phyloP scores from a whole-genome alignment of 1,140 invertebrate species.

The Drosophila paulistorum region DNA sequence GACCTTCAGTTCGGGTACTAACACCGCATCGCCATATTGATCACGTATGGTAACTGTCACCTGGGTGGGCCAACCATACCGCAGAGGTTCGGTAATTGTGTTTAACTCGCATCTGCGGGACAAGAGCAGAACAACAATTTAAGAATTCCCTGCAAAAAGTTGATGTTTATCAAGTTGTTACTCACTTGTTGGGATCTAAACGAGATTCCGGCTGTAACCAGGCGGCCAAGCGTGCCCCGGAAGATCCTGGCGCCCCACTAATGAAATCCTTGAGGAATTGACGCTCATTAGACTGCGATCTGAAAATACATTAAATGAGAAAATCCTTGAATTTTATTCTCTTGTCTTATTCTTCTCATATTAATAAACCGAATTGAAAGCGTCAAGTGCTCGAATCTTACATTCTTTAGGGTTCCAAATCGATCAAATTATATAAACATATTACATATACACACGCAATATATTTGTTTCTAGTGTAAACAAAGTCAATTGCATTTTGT shows the following conservation, averaged over 20 bases:
- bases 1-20: constrained; percentile 93
- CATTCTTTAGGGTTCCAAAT: no score
- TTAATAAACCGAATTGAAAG: no score
- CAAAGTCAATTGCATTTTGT: no score
- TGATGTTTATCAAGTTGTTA: not conserved
- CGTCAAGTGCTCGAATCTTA: no score
- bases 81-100: constrained; percentile 89
- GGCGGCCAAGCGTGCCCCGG: constrained; percentile 94
- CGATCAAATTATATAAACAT: no score
- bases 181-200: constrained; percentile 90
- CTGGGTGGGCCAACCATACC: constrained; percentile 91
- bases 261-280: constrained; percentile 97
- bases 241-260: constrained; percentile 91
- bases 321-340: no score
- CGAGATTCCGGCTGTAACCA: constrained; percentile 97
- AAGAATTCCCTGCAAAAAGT: constrained; percentile 50
- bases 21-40: constrained; percentile 95
- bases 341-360: no score
- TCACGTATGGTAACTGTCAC: constrained; percentile 94
- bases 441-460: no score
- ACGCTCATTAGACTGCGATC: constrained; percentile 94
- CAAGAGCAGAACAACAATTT: not conserved
- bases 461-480: no score
- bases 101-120: constrained; percentile 88
- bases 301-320: constrained; percentile 60